Base-by-base conservation (phyloP, 2,888 invertebrate genomes). In the Falcaria lacertinaria region DNA sequence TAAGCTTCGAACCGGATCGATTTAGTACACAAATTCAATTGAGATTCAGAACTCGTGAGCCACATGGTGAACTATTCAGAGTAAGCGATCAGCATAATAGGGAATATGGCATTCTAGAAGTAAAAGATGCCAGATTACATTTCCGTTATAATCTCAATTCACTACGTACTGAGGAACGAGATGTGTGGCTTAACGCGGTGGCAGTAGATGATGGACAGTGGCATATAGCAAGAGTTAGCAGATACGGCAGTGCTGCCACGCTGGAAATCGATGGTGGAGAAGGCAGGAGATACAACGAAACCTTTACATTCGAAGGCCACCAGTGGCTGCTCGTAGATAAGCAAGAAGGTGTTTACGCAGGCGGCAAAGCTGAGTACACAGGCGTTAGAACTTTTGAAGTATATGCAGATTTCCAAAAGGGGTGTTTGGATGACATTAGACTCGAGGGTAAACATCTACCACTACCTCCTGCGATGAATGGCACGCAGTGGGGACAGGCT, bases 121-220 rank as follows among this genome's bases (percentile, higher is more conserved):
- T 98, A 45, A 96, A 96, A 81, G 96, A 97, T 70, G 95, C 96
- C 37, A 92, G 95, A 53, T 89, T 98, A 43, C 95, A 96, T 70
- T 97, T 98, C 90, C 92, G 96, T 52, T 98, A 95, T 79, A 98
- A 98, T 80, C 89, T 98, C 41, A 98, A 98, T 78, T 97, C 96
- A 14, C 84, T 97, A 51, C 91, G 96, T 51, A 97, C 97, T 4
- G 97, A 97, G 76, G 97, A 97, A 75, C 93, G 93, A 50, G 96
- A 96, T 69, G 94, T 98, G 60, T 96, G 96, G 96, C 87, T 98
- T 39, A 95, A 95, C 59, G 94, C 96, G 4, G 94, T 98, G 17
- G 93, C 95, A 1, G 97, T 98, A 1, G 97, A 97, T 69, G 97
- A 98, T 74, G 98, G 98, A 0, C 97, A 97, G 67, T 98, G 98